These are phyloP conservation scores for Drosophila aff. DNA, from an alignment of 1,140 invertebrate species.

Conservation along the genomic window DNA sequence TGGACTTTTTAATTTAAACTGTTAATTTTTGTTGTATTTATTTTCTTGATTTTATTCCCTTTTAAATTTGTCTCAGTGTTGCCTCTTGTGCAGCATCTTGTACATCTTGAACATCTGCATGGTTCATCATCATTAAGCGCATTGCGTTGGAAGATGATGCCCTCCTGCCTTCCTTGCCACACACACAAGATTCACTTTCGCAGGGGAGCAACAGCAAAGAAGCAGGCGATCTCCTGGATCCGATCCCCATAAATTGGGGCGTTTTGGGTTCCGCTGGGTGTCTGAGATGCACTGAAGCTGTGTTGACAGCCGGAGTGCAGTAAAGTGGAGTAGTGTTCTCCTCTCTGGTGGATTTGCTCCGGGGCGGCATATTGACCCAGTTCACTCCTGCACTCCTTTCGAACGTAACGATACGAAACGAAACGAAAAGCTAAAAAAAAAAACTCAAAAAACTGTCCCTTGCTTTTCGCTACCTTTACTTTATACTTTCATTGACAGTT, in stretches of 20 bases:
- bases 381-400: conserved; percentile 60
- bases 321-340: conserved; percentile 48
- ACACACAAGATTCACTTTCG: conserved; percentile 76
- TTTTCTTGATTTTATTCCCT: neutral
- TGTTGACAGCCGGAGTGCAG: conserved; percentile 37
- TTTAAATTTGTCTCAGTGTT: neutral
- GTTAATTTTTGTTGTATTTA: neutral
- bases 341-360: conserved; percentile 46
- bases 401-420: conserved; percentile 15
- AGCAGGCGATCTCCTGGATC: conserved; percentile 31
- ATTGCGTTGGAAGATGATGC: conserved; percentile 55
- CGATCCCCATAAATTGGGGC: conserved; percentile 65
- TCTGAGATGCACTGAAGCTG: conserved; percentile 27
- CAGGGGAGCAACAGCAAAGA: conserved; percentile 24
- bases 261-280: conserved; percentile 61
- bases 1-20: neutral
- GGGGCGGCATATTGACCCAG: conserved; percentile 75
- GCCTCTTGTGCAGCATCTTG: conserved; percentile 20
- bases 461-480: conserved; percentile 48
- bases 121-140: conserved; percentile 78
- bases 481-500: conserved; percentile 80
- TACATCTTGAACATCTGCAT: conserved; percentile 46
- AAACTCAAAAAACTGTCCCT: conserved; percentile 47
- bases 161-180: conserved; percentile 44
- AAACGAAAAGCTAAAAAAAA: conserved; percentile 13